phyloP scores from a whole-genome alignment of 2,888 invertebrate genomes.

The Caenorhabditis sinica region DNA sequence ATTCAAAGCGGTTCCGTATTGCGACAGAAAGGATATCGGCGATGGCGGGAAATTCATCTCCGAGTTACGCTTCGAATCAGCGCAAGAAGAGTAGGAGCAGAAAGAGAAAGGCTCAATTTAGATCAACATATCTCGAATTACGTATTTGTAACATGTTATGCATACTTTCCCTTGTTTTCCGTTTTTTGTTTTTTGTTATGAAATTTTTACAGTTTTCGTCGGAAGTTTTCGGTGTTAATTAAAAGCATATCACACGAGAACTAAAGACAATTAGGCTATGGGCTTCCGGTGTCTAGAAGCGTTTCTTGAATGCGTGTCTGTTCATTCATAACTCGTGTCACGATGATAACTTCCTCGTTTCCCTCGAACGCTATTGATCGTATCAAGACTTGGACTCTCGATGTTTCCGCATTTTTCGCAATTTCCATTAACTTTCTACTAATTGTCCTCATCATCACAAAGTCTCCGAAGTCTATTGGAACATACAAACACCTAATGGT shows the following conservation, averaged over 20 bases:
- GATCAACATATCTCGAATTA: neutral
- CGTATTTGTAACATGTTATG: neutral
- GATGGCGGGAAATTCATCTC: slow-evolving; percentile 61
- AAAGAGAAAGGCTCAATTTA: neutral
- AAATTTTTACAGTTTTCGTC: neutral
- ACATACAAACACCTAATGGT: slow-evolving; percentile 47
- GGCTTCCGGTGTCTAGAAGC: no score
- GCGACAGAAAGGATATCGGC: slow-evolving; percentile 67
- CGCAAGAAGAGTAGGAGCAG: neutral
- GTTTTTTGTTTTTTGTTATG: neutral
- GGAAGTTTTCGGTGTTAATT: neutral
- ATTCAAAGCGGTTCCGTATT: slow-evolving; percentile 72
- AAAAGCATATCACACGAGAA: no score
- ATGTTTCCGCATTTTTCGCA: no score
- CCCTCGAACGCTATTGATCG: no score
- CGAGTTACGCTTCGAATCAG: slow-evolving; percentile 41
- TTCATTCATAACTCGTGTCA: no score
- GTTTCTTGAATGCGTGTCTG: no score
- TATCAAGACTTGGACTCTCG: no score
- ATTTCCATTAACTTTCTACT: slow-evolving; percentile 28
- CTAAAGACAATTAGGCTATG: no score
- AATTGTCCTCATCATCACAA: slow-evolving; percentile 26
- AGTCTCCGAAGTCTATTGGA: slow-evolving; percentile 41
- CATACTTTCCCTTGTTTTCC: neutral
- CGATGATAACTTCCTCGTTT: no score